A percentile compares a stretch with the other conserved stretches of the same genome.
These are phyloP conservation scores for Malacosoma neustria DNA, from an alignment of 2,888 invertebrate species.

Conservation along the genomic window DNA sequence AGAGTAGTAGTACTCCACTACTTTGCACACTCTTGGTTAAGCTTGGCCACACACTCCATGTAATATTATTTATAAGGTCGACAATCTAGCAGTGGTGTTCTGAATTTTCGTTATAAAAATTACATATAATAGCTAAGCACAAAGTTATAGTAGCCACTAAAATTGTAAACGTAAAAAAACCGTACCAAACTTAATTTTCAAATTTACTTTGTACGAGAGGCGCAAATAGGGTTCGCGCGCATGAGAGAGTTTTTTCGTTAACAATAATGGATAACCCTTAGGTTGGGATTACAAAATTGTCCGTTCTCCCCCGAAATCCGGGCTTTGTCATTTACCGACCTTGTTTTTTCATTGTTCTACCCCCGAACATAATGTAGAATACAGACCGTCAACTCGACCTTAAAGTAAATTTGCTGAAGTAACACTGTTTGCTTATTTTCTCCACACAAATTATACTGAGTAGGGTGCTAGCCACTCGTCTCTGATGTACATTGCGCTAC, in stretches of 20 bases:
- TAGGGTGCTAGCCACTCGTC: constrained; percentile 14
- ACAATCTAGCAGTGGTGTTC: too few relatives aligned
- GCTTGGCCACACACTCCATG: too few relatives aligned
- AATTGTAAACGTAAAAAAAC: constrained; percentile 2
- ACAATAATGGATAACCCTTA: constrained; percentile 13
- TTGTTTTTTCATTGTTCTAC: constrained; percentile 42
- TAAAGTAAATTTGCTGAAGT: constrained; percentile 42
- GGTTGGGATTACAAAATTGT: constrained; percentile 25
- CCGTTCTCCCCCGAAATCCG: constrained; percentile 29
- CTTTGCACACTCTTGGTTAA: too few relatives aligned
- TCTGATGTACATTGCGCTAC: background rate
- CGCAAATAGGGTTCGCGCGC: background rate
- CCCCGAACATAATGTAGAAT: constrained; percentile 28
- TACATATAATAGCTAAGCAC: too few relatives aligned
- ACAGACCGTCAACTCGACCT: constrained; percentile 27
- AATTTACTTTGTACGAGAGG: background rate
- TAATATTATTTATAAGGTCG: too few relatives aligned
- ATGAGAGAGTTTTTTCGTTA: background rate
- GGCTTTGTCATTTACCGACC: constrained; percentile 38
- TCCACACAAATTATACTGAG: constrained; percentile 30
- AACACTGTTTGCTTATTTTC: constrained; percentile 36
- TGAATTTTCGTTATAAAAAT: too few relatives aligned
- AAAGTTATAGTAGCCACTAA: too few relatives aligned
- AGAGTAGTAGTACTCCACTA: too few relatives aligned
- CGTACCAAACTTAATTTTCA: background rate